These are phyloP conservation scores for Acrossocheilus wenchowensis DNA, from an alignment of 2,797 vertebrate genomes.

Conservation along the genomic window DNA sequence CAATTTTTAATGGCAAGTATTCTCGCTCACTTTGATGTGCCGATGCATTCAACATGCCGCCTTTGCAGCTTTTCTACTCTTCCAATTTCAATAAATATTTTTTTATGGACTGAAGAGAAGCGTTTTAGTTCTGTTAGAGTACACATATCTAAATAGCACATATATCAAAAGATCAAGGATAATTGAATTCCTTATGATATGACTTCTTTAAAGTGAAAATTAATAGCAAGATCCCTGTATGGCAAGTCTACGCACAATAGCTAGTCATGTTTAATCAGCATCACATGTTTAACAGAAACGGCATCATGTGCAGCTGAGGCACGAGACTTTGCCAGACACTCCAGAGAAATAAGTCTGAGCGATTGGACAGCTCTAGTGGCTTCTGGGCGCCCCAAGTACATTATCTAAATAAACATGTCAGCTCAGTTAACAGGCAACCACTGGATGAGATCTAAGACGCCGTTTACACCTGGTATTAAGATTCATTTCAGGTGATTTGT, in stretches of 20 bases:
- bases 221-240: not conserved
- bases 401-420: slow-evolving; percentile 52
- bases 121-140: not conserved
- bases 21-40: not conserved
- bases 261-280: slow-evolving; percentile 41
- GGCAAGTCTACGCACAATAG: slow-evolving; percentile 17
- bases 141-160: not conserved
- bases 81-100: not conserved
- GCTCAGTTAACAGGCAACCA: slow-evolving; percentile 8
- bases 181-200: slow-evolving; percentile 5
- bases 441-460: slow-evolving; percentile 11
- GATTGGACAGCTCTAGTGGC: slow-evolving; percentile 37
- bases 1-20: not conserved
- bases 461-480: not conserved
- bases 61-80: not conserved
- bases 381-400: slow-evolving; percentile 7
- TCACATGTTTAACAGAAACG: slow-evolving; percentile 15
- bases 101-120: not conserved
- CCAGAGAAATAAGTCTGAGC: slow-evolving; percentile 29
- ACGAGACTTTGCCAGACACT: slow-evolving; percentile 24
- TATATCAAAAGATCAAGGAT: slow-evolving; percentile 14
- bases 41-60: not conserved
- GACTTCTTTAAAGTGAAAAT: slow-evolving; percentile 13
- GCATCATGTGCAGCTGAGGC: slow-evolving; percentile 16
- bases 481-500: not conserved